phyloP scores from a whole-genome alignment of 2,888 invertebrate species.

The Eupithecia insigniata region DNA sequence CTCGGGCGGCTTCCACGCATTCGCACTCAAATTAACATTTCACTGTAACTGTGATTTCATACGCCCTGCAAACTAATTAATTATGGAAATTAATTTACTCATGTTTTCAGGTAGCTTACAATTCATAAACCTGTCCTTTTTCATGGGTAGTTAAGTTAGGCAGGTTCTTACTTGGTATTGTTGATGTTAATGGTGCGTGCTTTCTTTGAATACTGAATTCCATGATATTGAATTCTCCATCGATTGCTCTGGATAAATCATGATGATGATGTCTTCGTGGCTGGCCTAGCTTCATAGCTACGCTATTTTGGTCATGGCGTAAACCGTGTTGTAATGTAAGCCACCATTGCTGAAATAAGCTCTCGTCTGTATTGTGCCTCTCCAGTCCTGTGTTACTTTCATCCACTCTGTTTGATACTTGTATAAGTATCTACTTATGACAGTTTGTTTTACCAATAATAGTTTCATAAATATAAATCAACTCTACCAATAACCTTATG shows the following conservation, averaged over 20 bases:
- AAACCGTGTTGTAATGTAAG: background rate
- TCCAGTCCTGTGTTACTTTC: background rate
- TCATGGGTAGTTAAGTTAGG: background rate
- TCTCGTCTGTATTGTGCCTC: background rate
- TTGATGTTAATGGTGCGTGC: background rate
- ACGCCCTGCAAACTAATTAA: conserved; percentile 31
- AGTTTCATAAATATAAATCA: conserved; percentile 21
- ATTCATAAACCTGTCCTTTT: background rate
- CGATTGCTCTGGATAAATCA: background rate
- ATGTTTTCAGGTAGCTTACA: conserved; percentile 13
- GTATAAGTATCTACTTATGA: background rate
- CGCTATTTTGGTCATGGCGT: background rate
- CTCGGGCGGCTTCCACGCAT: conserved; percentile 6
- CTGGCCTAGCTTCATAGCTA: background rate
- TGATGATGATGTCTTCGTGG: background rate
- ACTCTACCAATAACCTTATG: conserved; percentile 32
- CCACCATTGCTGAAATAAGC: background rate
- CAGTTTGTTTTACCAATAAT: conserved; percentile 16
- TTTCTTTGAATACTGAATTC: background rate
- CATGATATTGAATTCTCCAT: background rate
- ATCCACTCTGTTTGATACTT: background rate
- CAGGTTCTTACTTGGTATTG: background rate
- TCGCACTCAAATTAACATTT: conserved; percentile 23
- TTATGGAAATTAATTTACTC: conserved; percentile 26
- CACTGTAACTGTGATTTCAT: conserved; percentile 32